phyloP scores from a whole-genome alignment of 2,113 vertebrate species.

The Gymnorhina tibicen region DNA sequence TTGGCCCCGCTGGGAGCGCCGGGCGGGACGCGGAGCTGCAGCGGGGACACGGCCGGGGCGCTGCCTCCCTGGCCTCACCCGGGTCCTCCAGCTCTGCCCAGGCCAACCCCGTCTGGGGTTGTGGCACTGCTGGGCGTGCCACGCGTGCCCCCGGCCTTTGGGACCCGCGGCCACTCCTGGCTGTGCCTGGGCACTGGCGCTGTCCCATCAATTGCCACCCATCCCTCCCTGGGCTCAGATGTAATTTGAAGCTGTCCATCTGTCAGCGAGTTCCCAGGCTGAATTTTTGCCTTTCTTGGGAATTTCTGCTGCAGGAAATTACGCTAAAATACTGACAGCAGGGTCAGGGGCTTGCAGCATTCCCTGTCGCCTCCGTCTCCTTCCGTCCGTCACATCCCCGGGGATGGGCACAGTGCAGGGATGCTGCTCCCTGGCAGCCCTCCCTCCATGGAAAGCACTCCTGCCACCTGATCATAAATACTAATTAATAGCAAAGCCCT shows the following conservation, averaged over 20 bases:
- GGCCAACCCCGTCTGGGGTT: not conserved
- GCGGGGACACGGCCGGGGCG: accelerated
- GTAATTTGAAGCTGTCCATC: not conserved
- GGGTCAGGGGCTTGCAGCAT: not conserved
- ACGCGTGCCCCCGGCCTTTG: accelerated
- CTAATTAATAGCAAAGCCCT: slow-evolving; percentile 34
- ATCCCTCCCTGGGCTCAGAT: not conserved
- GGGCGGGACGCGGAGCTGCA: too few species aligned
- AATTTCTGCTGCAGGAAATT: not conserved
- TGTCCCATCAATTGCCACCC: not conserved
- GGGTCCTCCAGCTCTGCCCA: accelerated
- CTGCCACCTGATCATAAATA: slow-evolving; percentile 7
- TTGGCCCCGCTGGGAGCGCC: not conserved
- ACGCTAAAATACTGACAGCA: not conserved
- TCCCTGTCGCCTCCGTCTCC: not conserved
- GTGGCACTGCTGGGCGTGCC: not conserved
- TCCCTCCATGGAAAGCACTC: not conserved
- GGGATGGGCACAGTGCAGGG: not conserved
- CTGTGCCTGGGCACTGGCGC: not conserved
- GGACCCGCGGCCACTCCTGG: accelerated
- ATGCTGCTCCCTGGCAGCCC: not conserved
- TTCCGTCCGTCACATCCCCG: not conserved
- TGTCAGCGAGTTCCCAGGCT: not conserved
- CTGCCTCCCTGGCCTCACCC: not conserved
- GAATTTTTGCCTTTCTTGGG: not conserved